Base-by-base conservation (phyloP, 1,140 invertebrate species). In the Gonioctena quinquepunctata region DNA sequence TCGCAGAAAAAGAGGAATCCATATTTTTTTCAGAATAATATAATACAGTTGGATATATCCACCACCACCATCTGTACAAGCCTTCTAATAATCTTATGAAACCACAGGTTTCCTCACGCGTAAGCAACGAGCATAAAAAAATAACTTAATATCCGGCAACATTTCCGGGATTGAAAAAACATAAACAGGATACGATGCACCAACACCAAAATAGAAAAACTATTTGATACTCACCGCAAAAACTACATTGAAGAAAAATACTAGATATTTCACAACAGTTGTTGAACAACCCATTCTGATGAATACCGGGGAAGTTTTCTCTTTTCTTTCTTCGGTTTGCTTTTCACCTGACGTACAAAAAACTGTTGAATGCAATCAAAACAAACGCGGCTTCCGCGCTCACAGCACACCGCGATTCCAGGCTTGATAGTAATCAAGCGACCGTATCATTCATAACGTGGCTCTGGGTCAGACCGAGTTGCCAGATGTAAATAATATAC, bases 161-260 rank as follows among this genome's bases (percentile, higher is more conserved):
- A 54, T 54, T 42, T 42, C 33, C 33, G 19, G 18, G 11, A 54
- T 8, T 23, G 22, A 54, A 54, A 21, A 54, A 54, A 54, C n/a
- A 54, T 54, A 54, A 54, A 54, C 22, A 54, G 22, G 22, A 21
- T 21, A 1, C n/a, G 22, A 21, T 21, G 1, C n/a, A 19, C 52
- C 52, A 16, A 18, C 18, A 19, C 11, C 13, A 3, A 54, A 54
- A 13, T 74, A 81, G 23, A 67, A 1, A 66, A 67, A 69, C 16
- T n/a, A 66, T n/a, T 22, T n/a, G 6, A 64, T 70, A 75, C 75
- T 77, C 63, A 77, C 75, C 8, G 75, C 73, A 50, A 77, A 77
- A 11, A 77, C 62, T 6, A 77, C 42, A 68, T 77, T 77, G 64
- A 77, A 77, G 57, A 77, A 67, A 48, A 77, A 75, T 52, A 77